phyloP scores from a whole-genome alignment of 1,140 invertebrate species.

The Dryas iulia region DNA sequence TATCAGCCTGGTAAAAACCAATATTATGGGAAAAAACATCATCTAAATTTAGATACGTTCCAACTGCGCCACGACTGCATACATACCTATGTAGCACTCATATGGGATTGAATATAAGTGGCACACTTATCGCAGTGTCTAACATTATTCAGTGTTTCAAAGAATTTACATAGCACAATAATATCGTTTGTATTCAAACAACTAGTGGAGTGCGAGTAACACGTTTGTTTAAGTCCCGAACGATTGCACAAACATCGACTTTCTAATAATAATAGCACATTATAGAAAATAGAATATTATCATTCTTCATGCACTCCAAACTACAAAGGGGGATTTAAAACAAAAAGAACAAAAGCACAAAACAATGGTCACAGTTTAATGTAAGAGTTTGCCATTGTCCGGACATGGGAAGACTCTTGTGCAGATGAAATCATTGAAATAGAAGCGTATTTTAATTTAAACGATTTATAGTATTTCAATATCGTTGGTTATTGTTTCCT shows the following conservation, averaged over 20 bases:
- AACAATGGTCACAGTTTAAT: constrained; percentile 74
- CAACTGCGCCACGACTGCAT: background rate
- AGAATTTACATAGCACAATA: background rate
- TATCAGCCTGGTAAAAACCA: no score
- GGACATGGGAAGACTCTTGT: constrained; percentile 58
- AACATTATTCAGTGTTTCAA: background rate
- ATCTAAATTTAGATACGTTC: background rate
- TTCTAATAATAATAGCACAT: constrained; percentile 23
- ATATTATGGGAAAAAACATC: no score
- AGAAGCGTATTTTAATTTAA: constrained; percentile 45
- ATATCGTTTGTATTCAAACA: constrained; percentile 1
- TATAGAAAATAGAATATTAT: constrained; percentile 32
- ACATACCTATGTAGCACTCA: background rate
- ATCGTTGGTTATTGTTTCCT: constrained; percentile 16
- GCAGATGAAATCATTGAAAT: constrained; percentile 55
- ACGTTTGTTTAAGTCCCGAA: background rate
- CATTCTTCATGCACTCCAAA: constrained; percentile 24
- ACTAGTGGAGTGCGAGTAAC: background rate
- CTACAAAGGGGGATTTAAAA: constrained; percentile 53
- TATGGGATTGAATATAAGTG: background rate
- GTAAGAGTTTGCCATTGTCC: constrained; percentile 56
- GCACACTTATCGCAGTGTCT: background rate
- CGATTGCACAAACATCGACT: constrained; percentile 4
- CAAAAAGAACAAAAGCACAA: constrained; percentile 65
- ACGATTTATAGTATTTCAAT: constrained; percentile 22